Percentiles rank a stretch among this genome's conserved stretches.
These are phyloP conservation scores for Teleiodes luculella DNA, from an alignment of 2,888 invertebrate genomes.

Conservation along the genomic window DNA sequence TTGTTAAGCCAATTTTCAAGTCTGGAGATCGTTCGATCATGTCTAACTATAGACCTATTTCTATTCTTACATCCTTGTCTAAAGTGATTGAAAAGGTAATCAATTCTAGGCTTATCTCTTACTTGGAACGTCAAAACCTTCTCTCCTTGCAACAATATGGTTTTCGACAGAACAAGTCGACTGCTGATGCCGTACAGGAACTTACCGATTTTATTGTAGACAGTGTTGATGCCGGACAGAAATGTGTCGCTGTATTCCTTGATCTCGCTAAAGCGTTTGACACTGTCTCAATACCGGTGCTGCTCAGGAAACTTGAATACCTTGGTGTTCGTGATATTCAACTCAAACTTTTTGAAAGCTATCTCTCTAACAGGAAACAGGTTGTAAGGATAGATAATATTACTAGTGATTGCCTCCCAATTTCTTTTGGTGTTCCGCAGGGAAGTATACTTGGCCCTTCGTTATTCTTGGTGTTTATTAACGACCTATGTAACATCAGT, in stretches of 20 bases:
- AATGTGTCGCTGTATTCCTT: neutral
- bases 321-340: neutral
- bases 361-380: neutral
- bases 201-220: no score
- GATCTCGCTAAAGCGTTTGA: neutral
- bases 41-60: no score
- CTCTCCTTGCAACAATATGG: no score
- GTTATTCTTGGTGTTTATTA: neutral
- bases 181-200: no score
- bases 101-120: no score
- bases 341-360: neutral
- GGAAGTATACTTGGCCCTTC: neutral
- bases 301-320: neutral
- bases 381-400: neutral
- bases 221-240: no score
- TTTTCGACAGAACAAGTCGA: no score
- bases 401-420: neutral
- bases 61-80: no score
- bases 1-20: no score
- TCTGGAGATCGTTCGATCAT: no score
- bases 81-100: no score
- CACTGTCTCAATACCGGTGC: neutral
- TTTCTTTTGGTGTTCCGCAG: neutral
- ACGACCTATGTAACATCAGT: neutral
- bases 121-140: no score